Base-by-base conservation (phyloP, 1,140 invertebrate genomes). In the Drosophila obscura region DNA sequence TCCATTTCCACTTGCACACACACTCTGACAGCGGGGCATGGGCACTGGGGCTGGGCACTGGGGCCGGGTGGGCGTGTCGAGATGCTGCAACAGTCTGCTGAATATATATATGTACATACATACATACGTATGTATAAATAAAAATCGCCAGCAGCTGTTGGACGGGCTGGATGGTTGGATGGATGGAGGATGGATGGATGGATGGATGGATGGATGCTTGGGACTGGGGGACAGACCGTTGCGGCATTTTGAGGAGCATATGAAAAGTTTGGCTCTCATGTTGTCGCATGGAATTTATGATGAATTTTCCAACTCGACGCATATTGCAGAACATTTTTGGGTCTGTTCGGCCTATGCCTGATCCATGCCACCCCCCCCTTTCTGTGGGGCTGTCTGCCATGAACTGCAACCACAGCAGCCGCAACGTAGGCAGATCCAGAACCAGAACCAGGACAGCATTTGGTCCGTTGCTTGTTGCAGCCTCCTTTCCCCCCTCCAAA, bases 321-420 rank as follows among this genome's bases (percentile, higher is more conserved):
- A 85, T 85, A 85, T 85, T 85, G 82, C 82, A 85, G 78, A 85
- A 85, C 82, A 85, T 85, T 85, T 85, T 85, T 87, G 82, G 82
- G 82, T 67, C 59, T 57, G 75, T 63, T 65, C 56, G 72, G 73
- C 73, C 72, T 76, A 76, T 55, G 56, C 73, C 63, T 46, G 61
- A 59, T 57, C 44, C 24, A n/a, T 11, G 9, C 68, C 22, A 19
- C 15, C 46, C n/a, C 22, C 24, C 15, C 22, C 61, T 50, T 48
- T 48, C 9, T 22, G 28, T 49, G 59, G 45, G 16, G 49, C 19
- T 44, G 16, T 52, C 56, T 48, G 61, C 62, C 80, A 83, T 83
- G 65, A 81, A 87, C 55, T 85, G 82, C 82, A 85, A 85, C 82
- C 82, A 87, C 82, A 85, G 78, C 74, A 67, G 64, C 56, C 72